Conservation (phyloP, 2,888 invertebrate genomes). For the Calameuta filiformis region DNA sequence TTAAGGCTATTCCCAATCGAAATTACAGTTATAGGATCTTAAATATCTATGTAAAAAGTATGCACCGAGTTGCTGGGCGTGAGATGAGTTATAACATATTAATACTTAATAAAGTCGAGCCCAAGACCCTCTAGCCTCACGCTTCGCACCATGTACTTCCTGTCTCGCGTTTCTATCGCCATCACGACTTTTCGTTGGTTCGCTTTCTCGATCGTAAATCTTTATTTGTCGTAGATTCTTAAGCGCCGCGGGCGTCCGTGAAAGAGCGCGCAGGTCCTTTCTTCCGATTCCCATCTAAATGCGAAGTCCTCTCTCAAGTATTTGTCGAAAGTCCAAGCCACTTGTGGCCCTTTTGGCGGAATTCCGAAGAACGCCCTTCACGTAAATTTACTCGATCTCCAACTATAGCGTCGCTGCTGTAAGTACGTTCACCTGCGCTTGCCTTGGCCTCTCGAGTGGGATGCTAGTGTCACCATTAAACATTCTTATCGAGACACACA, state of each 20-base stretch:
- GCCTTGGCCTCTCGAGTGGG: neutral
- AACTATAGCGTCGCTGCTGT: neutral
- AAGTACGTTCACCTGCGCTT: neutral
- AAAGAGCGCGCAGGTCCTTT: conserved; percentile 11
- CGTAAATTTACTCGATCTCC: neutral
- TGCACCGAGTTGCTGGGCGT: neutral
- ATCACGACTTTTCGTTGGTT: conserved; percentile 4
- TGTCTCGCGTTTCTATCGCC: neutral
- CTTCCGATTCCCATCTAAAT: neutral
- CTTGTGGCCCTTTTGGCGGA: neutral
- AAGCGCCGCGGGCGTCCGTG: conserved; percentile 29
- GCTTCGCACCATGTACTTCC: neutral
- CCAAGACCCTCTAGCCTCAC: neutral
- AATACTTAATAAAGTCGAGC: conserved; percentile 15
- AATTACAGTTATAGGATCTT: neutral
- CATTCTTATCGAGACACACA: neutral
- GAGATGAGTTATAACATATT: conserved; percentile 8
- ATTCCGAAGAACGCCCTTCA: neutral
- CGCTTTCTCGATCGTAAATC: conserved; percentile 50
- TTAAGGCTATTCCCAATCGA: neutral
- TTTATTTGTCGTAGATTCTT: conserved; percentile 49
- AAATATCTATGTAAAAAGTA: neutral
- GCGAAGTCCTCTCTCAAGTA: neutral
- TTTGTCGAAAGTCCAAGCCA: neutral
- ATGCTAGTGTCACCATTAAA: neutral